Evolutionary conservation across 2,113 vertebrate species (phyloP).

Genomic region (Otolemur garnettii): DNA sequence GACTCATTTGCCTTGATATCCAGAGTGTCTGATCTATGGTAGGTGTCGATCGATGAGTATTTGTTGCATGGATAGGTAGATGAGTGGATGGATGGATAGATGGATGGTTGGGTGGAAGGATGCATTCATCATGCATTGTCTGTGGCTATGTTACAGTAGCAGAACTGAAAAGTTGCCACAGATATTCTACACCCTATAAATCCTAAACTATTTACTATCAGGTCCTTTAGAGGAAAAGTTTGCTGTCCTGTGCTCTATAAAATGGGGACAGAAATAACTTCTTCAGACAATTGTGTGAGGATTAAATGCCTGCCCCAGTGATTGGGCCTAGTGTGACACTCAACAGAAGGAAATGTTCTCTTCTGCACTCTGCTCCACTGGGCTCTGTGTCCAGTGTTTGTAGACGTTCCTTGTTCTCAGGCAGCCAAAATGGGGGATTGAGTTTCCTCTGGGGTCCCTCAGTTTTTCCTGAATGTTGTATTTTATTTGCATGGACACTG

Average conservation of each 20-base stretch:
- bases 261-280: background rate
- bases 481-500: background rate
- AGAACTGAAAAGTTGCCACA: background rate
- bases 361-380: background rate
- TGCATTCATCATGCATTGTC: background rate
- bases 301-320: constrained; percentile 15
- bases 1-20: constrained; percentile 13
- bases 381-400: background rate
- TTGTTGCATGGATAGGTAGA: background rate
- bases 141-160: background rate
- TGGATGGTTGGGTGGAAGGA: background rate
- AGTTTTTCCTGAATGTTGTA: background rate
- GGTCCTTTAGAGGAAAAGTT: background rate
- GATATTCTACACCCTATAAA: background rate
- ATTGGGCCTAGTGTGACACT: background rate
- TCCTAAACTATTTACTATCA: background rate
- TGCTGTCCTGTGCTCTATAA: background rate
- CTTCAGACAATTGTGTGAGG: background rate
- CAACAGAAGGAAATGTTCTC: background rate
- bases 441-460: background rate
- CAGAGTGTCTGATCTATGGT: background rate
- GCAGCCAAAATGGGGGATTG: background rate
- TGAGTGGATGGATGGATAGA: too few species aligned
- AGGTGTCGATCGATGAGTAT: background rate
- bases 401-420: background rate